Conservation (phyloP, 2,113 vertebrate genomes). For the Heliornis fulica region DNA sequence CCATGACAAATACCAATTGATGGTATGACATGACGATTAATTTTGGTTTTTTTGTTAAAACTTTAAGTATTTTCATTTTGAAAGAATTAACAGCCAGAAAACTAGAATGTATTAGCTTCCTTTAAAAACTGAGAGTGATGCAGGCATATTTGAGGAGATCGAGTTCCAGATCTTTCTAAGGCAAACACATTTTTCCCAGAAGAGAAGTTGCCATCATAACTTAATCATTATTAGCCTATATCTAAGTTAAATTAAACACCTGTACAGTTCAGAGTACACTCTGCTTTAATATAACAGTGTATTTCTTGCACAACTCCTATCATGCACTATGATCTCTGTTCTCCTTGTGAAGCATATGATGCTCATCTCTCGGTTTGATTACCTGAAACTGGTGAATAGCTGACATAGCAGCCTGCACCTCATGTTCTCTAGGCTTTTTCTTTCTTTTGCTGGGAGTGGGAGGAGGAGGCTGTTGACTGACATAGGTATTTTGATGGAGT, state of each 20-base stretch:
- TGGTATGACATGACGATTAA: no score
- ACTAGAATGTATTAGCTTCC: not conserved
- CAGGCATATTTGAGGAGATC: not conserved
- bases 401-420: not conserved
- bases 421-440: not conserved
- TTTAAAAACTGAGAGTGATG: not conserved
- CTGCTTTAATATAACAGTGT: not conserved
- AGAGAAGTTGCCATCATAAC: not conserved
- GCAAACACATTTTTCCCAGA: not conserved
- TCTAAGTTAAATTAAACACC: not conserved
- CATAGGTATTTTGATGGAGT: not conserved
- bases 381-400: not conserved
- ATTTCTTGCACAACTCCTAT: not conserved
- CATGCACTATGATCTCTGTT: not conserved
- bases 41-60: not conserved
- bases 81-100: not conserved
- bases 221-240: not conserved
- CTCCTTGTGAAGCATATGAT: not conserved
- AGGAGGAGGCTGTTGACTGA: not conserved
- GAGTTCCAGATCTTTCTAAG: not conserved
- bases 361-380: not conserved
- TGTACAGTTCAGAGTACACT: not conserved
- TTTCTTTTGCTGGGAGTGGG: not conserved
- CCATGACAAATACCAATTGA: not conserved
- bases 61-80: not conserved